Conservation (phyloP, 2,113 vertebrate genomes). For the Urocynchramus pylzowi region DNA sequence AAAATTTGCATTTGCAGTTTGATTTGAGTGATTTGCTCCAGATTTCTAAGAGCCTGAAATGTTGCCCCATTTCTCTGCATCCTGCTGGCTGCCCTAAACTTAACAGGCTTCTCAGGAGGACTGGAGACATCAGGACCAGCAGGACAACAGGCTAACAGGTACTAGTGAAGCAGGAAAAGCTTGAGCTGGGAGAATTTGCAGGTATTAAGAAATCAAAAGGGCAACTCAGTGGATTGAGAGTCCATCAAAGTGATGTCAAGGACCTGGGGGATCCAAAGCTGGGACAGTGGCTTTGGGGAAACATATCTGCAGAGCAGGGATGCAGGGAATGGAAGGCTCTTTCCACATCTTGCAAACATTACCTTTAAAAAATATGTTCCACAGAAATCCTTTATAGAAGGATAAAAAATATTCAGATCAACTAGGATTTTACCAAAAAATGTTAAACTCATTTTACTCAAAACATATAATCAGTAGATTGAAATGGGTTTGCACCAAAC, state of each 20-base stretch:
- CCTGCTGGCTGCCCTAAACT: not conserved
- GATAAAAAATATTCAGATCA: not conserved
- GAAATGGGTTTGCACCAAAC: not conserved
- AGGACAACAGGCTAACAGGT: not conserved
- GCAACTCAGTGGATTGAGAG: not conserved
- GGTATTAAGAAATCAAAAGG: not conserved
- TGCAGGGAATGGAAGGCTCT: not conserved
- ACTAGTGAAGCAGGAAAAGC: not conserved
- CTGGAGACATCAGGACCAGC: not conserved
- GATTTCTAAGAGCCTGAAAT: not conserved
- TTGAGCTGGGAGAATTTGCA: not conserved
- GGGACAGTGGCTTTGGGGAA: not conserved
- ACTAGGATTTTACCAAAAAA: conserved; percentile 14
- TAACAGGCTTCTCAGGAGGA: not conserved
- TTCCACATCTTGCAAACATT: not conserved
- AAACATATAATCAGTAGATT: conserved; percentile 29
- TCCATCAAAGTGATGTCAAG: not conserved
- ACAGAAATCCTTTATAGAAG: not conserved
- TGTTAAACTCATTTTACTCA: not conserved
- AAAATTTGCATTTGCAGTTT: not conserved
- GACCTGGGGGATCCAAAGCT: not conserved
- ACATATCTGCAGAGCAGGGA: not conserved
- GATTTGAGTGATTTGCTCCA: not conserved
- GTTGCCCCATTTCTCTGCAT: not conserved
- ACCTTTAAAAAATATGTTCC: not conserved